These are phyloP conservation scores for Pocillopora grandis DNA, from an alignment of 92 coral and sea anemone species.

Conservation along the genomic window DNA sequence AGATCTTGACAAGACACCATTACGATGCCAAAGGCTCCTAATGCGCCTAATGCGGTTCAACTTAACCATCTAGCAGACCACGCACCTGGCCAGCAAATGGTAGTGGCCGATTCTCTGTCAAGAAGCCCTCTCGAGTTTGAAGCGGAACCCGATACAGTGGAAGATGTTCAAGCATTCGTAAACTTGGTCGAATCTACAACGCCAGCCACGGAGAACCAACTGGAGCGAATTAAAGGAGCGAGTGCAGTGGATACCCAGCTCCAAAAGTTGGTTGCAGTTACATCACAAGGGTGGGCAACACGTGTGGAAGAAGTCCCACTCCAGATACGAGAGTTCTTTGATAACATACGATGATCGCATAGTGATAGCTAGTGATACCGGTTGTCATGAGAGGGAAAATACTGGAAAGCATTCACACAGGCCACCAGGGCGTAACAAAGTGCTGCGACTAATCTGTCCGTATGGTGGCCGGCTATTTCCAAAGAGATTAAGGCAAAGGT, in stretches of 20 bases:
- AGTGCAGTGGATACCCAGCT: slow-evolving; percentile 19
- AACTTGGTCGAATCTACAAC: neutral
- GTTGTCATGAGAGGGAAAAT: too few relatives aligned
- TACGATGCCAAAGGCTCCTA: slow-evolving; percentile 59
- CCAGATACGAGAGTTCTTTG: too few relatives aligned
- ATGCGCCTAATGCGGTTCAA: slow-evolving; percentile 62
- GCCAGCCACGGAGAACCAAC: neutral
- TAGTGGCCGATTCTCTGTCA: slow-evolving; percentile 60
- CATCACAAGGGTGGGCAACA: slow-evolving; percentile 40
- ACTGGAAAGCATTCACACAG: neutral
- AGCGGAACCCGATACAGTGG: neutral
- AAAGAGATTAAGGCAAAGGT: neutral
- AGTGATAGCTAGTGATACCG: too few relatives aligned
- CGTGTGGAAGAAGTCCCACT: neutral
- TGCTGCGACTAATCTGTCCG: slow-evolving; percentile 32
- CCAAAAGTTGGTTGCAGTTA: slow-evolving; percentile 2
- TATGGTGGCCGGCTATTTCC: slow-evolving; percentile 29
- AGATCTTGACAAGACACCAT: slow-evolving; percentile 44
- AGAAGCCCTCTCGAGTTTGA: slow-evolving; percentile 41
- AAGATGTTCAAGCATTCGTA: neutral
- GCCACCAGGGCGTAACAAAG: slow-evolving; percentile 21
- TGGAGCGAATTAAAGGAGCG: slow-evolving; percentile 3
- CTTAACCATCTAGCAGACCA: slow-evolving; percentile 39
- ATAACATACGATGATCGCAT: neutral
- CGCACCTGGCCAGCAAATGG: slow-evolving; percentile 57